Conservation (phyloP, 2,888 invertebrate genomes). For the Pristionchus japonicus region DNA sequence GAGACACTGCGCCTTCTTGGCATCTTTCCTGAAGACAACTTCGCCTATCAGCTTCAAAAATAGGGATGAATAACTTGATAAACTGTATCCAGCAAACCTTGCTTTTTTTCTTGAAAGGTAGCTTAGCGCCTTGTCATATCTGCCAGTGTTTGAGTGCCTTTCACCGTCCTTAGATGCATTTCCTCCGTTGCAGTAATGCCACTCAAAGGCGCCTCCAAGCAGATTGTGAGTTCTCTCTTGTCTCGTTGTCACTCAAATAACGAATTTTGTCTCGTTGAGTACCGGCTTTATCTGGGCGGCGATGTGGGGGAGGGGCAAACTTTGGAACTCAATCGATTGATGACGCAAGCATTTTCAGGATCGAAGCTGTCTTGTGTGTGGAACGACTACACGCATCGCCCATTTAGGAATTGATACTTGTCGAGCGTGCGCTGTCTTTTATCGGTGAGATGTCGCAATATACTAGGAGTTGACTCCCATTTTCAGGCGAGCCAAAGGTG, state of each 20-base stretch:
- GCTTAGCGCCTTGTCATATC: neutral
- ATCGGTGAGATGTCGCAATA: neutral
- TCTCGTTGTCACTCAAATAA: too few relatives aligned
- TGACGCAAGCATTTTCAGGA: slow-evolving; percentile 1
- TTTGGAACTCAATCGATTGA: neutral
- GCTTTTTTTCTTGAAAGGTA: too few relatives aligned
- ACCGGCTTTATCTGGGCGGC: too few relatives aligned
- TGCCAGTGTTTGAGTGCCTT: neutral
- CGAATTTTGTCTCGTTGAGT: too few relatives aligned
- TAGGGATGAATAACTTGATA: too few relatives aligned
- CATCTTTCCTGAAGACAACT: neutral
- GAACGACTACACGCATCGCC: neutral
- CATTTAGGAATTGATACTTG: neutral
- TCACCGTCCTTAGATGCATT: too few relatives aligned
- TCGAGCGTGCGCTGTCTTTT: slow-evolving; percentile 3
- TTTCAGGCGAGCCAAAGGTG: neutral
- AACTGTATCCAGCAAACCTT: too few relatives aligned
- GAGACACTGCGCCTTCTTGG: neutral
- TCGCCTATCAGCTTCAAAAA: neutral
- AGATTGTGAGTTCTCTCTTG: neutral
- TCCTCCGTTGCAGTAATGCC: neutral
- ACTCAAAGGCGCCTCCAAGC: neutral
- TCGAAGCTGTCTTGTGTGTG: neutral
- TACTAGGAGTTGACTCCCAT: too few relatives aligned
- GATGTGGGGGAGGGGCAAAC: too few relatives aligned